Conservation (phyloP, 2,888 invertebrate genomes). For the Augochlorella aurata region DNA sequence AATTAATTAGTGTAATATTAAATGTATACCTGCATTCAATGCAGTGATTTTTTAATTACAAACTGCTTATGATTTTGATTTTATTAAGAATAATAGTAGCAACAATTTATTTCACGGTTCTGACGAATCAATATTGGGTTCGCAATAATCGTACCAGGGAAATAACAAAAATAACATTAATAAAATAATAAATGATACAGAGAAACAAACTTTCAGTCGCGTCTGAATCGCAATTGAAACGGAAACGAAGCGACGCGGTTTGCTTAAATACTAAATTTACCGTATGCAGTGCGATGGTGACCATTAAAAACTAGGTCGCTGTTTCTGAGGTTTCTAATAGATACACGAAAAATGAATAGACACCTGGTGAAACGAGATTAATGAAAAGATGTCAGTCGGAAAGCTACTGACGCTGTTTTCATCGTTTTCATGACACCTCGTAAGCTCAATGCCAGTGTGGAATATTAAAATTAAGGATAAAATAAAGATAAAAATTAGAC, state of each 20-base stretch:
- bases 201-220: too few relatives aligned
- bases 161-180: neutral
- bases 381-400: neutral
- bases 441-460: neutral
- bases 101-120: neutral
- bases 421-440: neutral
- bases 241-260: neutral
- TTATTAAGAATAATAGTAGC: neutral
- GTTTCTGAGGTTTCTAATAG: neutral
- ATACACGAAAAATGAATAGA: too few relatives aligned
- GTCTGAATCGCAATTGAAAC: neutral
- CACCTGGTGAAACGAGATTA: neutral
- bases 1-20: neutral
- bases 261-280: neutral
- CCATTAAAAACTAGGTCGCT: neutral
- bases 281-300: neutral
- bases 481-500: too few relatives aligned
- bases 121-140: neutral
- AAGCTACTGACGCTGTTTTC: neutral
- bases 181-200: too few relatives aligned
- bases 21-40: neutral
- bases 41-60: too few relatives aligned
- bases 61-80: neutral
- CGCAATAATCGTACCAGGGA: too few relatives aligned
- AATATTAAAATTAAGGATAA: too few relatives aligned